Base-by-base conservation (phyloP, 2,797 vertebrate genomes). In the Parambassis ranga region DNA sequence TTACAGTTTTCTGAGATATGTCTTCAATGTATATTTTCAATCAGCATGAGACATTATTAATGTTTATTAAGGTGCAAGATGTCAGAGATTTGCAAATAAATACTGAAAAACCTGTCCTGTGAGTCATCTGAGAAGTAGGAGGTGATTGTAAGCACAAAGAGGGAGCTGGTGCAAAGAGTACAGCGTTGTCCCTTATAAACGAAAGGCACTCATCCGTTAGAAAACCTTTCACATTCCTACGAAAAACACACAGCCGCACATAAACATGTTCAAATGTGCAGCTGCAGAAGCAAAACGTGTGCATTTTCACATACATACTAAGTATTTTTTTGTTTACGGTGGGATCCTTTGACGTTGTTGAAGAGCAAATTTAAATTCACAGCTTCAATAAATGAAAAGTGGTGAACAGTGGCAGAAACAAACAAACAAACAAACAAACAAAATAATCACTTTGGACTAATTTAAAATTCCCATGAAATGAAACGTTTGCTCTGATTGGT, bases 1-100 rank as follows among this genome's bases (percentile, higher is more conserved):
- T 87, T 83, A 91, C 77, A 84, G 76, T 78, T 57, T 65, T 79
- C 74, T 76, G 66, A 80, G 69, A 84, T 77, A 75, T 39, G 7
- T 49, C 76, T 76, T 44, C 49, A 46, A 38, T 52, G 9, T 61
- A 79, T 24, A 15, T 64, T 68, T 82, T n/a, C n/a, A n/a, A n/a
- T n/a, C 68, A 70, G 39, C 48, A 69, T 10, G 32, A 78, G 50
- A 68, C 69, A 71, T 51, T 73, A 18, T 49, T 56, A 16, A 58
- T 22, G 62, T 81, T 52, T 53, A 70, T 75, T 89, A 87, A 90
- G 86, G 89, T 90, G 85, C 89, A 69, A 75, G 43, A 78, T 66
- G 38, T 82, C 68, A 2, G 41, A 80, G 72, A 43, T 71, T 68
- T 68, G 65, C 55, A 75, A 82, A 87, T 89, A 90, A 89, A 91